These are phyloP conservation scores for Chloroceryle aenea DNA, from an alignment of 2,113 vertebrate genomes.

Conservation along the genomic window DNA sequence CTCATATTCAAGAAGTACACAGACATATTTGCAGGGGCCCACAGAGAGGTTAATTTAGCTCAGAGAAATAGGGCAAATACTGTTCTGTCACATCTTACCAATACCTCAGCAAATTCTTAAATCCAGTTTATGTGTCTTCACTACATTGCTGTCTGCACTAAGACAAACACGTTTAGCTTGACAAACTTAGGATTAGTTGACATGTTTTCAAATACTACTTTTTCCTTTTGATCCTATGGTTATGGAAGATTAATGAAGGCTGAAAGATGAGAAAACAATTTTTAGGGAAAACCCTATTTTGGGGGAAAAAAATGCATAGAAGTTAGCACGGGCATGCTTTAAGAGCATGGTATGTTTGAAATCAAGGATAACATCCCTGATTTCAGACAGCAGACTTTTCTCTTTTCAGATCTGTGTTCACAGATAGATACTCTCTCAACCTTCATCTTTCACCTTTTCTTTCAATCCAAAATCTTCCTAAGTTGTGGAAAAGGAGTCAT, in stretches of 20 bases:
- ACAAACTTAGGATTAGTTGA: not conserved
- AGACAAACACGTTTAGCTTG: not conserved
- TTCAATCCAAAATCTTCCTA: not conserved
- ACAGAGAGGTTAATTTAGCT: not conserved
- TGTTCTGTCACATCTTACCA: not conserved
- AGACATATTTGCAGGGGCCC: not conserved
- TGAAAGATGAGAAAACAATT: not conserved
- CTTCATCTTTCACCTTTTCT: not conserved
- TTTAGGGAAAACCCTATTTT: not conserved
- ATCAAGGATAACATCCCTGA: not conserved
- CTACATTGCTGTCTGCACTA: not conserved
- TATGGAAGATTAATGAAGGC: not conserved
- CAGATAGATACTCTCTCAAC: not conserved
- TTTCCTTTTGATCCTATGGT: not conserved
- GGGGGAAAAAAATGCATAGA: not conserved
- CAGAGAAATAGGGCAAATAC: not conserved
- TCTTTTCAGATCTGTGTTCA: not conserved
- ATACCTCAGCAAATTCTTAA: not conserved
- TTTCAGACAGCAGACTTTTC: not conserved
- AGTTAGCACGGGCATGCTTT: not conserved
- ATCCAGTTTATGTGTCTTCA: not conserved
- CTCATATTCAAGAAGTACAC: rapidly evolving
- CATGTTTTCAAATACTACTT: not conserved
- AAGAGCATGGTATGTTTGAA: not conserved
- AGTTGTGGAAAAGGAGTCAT: not conserved